Percentiles rank a stretch among this genome's conserved stretches.
Conservation (phyloP, 2,797 vertebrate genomes). For the Chiroxiphia lanceolata region DNA sequence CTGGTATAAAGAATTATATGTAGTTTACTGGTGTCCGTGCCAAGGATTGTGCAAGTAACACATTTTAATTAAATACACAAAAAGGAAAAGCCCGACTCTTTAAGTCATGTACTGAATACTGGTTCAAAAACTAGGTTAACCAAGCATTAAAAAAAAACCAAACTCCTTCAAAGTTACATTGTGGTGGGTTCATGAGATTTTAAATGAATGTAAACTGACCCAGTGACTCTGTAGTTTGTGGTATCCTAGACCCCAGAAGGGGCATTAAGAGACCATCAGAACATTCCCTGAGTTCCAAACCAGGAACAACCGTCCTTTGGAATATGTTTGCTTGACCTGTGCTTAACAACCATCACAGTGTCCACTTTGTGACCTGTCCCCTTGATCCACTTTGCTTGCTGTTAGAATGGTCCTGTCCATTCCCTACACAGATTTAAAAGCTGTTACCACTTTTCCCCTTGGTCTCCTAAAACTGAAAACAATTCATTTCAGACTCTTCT, state of each 20-base stretch:
- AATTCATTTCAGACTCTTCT: background rate
- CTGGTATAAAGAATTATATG: background rate
- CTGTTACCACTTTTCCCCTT: background rate
- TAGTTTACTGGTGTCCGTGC: background rate
- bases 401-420: background rate
- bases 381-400: background rate
- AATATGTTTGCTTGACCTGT: background rate
- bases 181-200: too few relatives aligned
- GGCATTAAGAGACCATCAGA: background rate
- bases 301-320: background rate
- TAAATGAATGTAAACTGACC: too few relatives aligned
- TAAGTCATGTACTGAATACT: background rate
- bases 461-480: background rate
- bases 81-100: background rate
- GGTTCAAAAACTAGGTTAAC: background rate
- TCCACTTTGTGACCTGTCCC: background rate
- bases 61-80: background rate
- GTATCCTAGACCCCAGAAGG: background rate
- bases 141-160: background rate
- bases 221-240: background rate
- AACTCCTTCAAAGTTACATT: background rate
- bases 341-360: background rate
- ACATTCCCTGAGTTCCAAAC: background rate
- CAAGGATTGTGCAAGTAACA: background rate
- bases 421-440: background rate